phyloP scores from a whole-genome alignment of 2,797 vertebrate genomes.

The Peromyscus aztecus region DNA sequence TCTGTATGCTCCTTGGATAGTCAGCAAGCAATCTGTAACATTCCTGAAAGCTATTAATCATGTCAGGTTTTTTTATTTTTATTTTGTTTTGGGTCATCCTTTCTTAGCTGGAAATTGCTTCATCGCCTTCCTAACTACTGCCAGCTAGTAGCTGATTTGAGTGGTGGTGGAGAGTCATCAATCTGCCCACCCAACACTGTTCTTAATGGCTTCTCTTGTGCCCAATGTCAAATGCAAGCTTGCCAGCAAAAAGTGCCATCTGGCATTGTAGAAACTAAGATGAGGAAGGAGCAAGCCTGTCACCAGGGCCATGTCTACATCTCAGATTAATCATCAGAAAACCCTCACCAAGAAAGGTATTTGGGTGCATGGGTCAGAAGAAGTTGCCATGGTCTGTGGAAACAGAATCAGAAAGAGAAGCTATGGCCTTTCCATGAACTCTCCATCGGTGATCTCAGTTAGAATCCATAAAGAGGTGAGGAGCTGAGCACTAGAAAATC shows the following conservation, averaged over 20 bases:
- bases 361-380: not conserved
- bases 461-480: not conserved
- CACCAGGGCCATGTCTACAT: not conserved
- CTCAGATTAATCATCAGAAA: not conserved
- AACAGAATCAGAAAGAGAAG: conserved; percentile 8
- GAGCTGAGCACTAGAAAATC: not conserved
- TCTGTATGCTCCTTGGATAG: not conserved
- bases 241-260: not conserved
- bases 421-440: not conserved
- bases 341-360: not conserved
- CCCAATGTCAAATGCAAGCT: conserved; percentile 7
- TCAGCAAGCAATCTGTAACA: not conserved
- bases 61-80: not conserved
- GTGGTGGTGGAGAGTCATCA: not conserved
- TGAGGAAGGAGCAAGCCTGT: not conserved
- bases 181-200: not conserved
- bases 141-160: not conserved
- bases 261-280: not conserved
- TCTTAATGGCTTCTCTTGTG: not conserved
- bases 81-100: not conserved
- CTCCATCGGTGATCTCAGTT: not conserved
- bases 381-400: not conserved
- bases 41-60: not conserved
- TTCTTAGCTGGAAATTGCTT: not conserved
- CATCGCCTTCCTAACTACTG: not conserved